These are phyloP conservation scores for Caretta caretta DNA, from an alignment of 2,113 vertebrate species.

Conservation along the genomic window DNA sequence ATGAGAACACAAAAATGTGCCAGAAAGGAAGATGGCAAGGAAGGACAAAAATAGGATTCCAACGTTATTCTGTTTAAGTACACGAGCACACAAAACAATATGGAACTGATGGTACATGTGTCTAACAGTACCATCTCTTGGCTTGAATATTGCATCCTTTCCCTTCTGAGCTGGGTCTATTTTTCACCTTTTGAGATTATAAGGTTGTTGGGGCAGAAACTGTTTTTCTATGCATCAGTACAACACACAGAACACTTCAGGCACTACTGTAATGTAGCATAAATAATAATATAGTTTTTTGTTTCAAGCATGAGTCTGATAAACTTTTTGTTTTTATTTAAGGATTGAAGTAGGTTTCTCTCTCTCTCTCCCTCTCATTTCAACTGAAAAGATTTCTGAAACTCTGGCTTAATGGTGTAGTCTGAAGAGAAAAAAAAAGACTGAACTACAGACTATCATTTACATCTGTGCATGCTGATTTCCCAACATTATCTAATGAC, in stretches of 20 bases:
- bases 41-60: not conserved
- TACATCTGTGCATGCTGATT: conserved; percentile 32
- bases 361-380: not conserved
- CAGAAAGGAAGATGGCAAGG: not conserved
- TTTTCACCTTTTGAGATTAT: not conserved
- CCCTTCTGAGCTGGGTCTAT: not conserved
- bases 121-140: not conserved
- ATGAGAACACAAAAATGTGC: not conserved
- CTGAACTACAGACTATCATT: conserved; percentile 5
- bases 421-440: not conserved
- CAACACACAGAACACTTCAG: fast-evolving
- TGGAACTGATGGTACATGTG: not conserved
- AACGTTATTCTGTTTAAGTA: not conserved
- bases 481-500: conserved; percentile 25
- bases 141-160: not conserved
- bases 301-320: not conserved
- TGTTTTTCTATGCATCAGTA: not conserved
- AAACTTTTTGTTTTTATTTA: not conserved
- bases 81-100: not conserved
- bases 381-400: not conserved
- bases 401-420: not conserved
- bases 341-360: not conserved
- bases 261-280: not conserved
- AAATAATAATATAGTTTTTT: not conserved
- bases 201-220: not conserved